Evolutionary conservation across 2,888 invertebrate genomes (phyloP), one percentile per base, ranked within the genome.

Genomic region (Xestia ashworthii): DNA sequence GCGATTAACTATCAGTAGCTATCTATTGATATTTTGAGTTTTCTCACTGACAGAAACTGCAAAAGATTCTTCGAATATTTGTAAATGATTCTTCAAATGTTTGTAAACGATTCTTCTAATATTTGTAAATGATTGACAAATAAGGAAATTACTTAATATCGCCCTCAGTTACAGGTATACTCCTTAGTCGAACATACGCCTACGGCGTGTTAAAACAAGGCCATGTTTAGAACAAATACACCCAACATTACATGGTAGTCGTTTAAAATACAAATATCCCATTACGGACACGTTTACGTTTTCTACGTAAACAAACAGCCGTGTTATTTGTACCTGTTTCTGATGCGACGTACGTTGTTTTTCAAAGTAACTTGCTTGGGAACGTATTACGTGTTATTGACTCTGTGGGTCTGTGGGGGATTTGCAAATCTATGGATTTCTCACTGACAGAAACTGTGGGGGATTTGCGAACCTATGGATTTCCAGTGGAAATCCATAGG

Each of bases 261-360:
- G 64, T 71, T 84, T 82, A 69, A 78, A 81, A 85, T 78, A 32
- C 32, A 32, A 85, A 87, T 87, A 79, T 82, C 81, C 71, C 66
- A 81, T 84, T 86, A 84, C 86, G 11, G 32, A 78, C 75, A 68
- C 78, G 80, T 84, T 81, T 80, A 79, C 78, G 48, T 79, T 81
- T 73, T 83, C 65, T 69, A 80, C 83, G 84, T 83, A 88, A 86
- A 84, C 86, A 86, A 76, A 69, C 78, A 60, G 72, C 65, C 38
- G 68, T 83, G 87, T 82, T 89, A 88, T 89, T 87, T 89, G 88
- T 86, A 83, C 81, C 81, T 87, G 89, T 78, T 81, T 50, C 78
- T 69, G 53, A 69, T 76, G 74, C 76, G 77, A 79, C 69, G 81
- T 79, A 77, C 19, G 70, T 69, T 85, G 83, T 84, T 85, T 87